A percentile compares a stretch with the other conserved stretches of the same genome.
These are phyloP conservation scores for Drosophila sp. DNA, from an alignment of 1,140 invertebrate species.

Conservation along the genomic window DNA sequence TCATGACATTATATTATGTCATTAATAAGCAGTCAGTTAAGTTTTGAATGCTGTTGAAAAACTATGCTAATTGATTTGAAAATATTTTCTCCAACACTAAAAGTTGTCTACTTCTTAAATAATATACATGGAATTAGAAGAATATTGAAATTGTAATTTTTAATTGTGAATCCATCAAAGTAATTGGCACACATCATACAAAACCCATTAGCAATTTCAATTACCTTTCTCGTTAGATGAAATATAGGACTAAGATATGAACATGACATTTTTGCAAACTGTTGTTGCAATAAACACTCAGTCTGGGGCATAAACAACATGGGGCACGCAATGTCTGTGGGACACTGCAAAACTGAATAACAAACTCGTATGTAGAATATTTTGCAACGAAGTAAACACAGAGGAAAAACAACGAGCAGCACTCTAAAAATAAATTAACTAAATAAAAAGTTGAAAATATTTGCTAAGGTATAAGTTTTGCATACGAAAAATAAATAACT, in stretches of 20 bases:
- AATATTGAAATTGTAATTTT: conserved; percentile 45
- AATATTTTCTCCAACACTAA: too few relatives aligned
- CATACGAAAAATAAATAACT: neutral
- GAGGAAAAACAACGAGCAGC: neutral
- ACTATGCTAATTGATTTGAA: too few relatives aligned
- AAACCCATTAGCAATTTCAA: conserved; percentile 58
- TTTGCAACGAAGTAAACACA: neutral
- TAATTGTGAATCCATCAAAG: conserved; percentile 43
- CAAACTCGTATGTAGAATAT: neutral
- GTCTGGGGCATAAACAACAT: conserved; percentile 30
- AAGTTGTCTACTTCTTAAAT: too few relatives aligned
- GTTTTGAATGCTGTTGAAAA: too few relatives aligned
- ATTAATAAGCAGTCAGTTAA: too few relatives aligned
- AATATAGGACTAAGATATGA: conserved; percentile 1
- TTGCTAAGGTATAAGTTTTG: too few relatives aligned
- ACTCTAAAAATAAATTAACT: neutral
- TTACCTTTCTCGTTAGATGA: conserved; percentile 47
- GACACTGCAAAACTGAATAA: conserved; percentile 11
- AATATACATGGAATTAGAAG: neutral
- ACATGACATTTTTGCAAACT: conserved; percentile 26
- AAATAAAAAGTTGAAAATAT: neutral
- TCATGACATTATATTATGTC: too few relatives aligned
- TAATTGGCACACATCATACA: conserved; percentile 53
- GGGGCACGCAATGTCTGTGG: conserved; percentile 9
- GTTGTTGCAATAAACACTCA: conserved; percentile 33